Conservation (phyloP, 2,888 invertebrate species). For the Microplitis manilae region DNA sequence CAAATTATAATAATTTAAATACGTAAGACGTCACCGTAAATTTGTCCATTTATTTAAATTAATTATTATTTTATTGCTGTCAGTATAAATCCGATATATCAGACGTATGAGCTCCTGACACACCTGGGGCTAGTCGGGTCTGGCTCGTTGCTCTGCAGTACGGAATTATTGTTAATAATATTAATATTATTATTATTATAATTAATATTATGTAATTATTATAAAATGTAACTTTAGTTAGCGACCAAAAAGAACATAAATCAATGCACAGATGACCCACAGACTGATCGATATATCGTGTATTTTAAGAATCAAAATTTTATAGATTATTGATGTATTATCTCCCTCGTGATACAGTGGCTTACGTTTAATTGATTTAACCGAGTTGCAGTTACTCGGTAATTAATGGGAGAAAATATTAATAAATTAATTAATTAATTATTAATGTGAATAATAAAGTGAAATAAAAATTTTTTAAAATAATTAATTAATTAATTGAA, state of each 20-base stretch:
- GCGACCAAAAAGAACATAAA: constrained; percentile 51
- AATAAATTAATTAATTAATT: constrained; percentile 1
- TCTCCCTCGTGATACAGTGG: constrained; percentile 50
- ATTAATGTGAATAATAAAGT: constrained; percentile 1
- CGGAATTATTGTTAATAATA: constrained; percentile 5
- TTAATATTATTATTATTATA: constrained; percentile 10
- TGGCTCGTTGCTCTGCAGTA: background rate
- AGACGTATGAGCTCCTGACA: background rate
- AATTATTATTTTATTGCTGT: constrained; percentile 14
- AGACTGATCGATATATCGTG: constrained; percentile 60
- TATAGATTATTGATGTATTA: constrained; percentile 49
- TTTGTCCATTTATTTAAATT: constrained; percentile 16
- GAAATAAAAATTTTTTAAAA: background rate
- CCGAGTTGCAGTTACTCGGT: background rate
- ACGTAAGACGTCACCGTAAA: background rate
- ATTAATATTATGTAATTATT: constrained; percentile 20
- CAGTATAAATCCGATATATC: constrained; percentile 16
- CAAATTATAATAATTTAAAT: constrained; percentile 9
- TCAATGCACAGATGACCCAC: constrained; percentile 63
- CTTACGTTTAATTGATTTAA: constrained; percentile 43
- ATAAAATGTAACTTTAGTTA: constrained; percentile 40
- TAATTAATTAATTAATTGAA: constrained; percentile 28
- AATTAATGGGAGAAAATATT: background rate
- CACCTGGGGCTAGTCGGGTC: too few relatives aligned
- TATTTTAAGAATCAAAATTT: constrained; percentile 59